Evolutionary conservation across 1,140 invertebrate genomes (phyloP), one percentile per base, ranked within the genome.

Genomic region (Zaprionus taronus): DNA sequence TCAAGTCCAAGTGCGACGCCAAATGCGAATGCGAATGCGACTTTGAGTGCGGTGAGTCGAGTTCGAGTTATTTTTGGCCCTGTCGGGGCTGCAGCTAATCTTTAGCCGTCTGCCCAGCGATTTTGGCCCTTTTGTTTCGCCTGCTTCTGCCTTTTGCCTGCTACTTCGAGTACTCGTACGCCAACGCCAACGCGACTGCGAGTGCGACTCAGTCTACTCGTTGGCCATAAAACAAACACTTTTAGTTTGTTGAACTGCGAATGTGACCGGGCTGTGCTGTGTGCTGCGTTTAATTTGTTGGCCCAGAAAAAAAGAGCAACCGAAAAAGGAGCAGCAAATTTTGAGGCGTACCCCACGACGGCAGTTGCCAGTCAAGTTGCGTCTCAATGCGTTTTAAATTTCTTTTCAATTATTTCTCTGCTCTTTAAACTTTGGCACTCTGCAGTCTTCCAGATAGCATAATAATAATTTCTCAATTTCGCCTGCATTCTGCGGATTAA

Each of bases 221-320:
- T 65, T 38, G 56, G 69, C 71, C 85, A 87, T 89, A 90, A 89
- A 89, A 82, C 85, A 87, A 87, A 81, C 84, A 87, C 85, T 87
- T 87, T 90, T 81, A 81, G 84, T 87, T 87, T 90, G 81, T 87
- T 87, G 84, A 87, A 87, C 84, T 87, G 84, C 71, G 81, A 83
- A 75, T 87, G 81, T 81, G 81, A 83, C 79, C 81, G 75, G 62
- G 71, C 22, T 7, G 38, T 41, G 38, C 79, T 78, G 61, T 7
- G 15, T 41, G 38, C 79, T 78, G 69, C 79, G 26, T 79, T 82
- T 81, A 90, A 84, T 84, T 89, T 67, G 85, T 73, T 87, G 83
- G 80, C 80, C 77, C 74, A 83, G 62, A 77, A 62, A 62, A 62
- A 5, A 12, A 47, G n/a, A 47, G 26, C 5, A 47, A 44, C 14